Evolutionary conservation across 2,888 invertebrate species (phyloP).

Genomic region (Drosophila anceps): DNA sequence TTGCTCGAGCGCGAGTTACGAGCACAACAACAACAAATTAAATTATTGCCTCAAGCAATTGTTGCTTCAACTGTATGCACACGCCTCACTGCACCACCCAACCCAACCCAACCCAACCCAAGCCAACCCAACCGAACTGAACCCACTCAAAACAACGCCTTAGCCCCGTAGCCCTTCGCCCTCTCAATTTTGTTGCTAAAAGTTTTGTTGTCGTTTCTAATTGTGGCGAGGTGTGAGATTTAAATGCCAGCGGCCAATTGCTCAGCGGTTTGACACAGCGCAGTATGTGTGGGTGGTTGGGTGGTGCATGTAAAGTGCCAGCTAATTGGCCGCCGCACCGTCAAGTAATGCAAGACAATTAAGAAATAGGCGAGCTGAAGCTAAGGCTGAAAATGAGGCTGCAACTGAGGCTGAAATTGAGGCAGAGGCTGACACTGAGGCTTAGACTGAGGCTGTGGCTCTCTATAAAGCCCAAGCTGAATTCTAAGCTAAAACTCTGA

Average conservation of each 20-base stretch:
- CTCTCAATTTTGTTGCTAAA: slow-evolving; percentile 52
- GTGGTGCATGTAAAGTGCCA: slow-evolving; percentile 52
- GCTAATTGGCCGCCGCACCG: slow-evolving; percentile 66
- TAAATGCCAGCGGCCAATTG: slow-evolving; percentile 71
- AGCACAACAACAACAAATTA: slow-evolving; percentile 61
- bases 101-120: background rate
- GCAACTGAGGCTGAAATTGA: background rate
- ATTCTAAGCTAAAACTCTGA: background rate
- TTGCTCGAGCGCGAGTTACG: slow-evolving; percentile 84
- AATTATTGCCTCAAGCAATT: slow-evolving; percentile 69
- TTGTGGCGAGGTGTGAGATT: slow-evolving; percentile 74
- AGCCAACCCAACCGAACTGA: background rate
- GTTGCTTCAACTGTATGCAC: slow-evolving; percentile 43
- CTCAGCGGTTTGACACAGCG: slow-evolving; percentile 35
- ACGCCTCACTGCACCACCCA: slow-evolving; percentile 6
- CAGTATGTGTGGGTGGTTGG: slow-evolving; percentile 18
- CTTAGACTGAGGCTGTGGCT: background rate
- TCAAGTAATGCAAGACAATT: slow-evolving; percentile 55
- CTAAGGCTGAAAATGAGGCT: background rate
- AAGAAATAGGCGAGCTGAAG: slow-evolving; percentile 17
- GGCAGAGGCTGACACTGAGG: no score
- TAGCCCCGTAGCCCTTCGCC: background rate
- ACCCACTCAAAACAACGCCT: no score
- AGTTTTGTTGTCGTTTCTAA: slow-evolving; percentile 72
- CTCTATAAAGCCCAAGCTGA: background rate